A percentile compares a stretch with the other conserved stretches of the same genome.
Evolutionary conservation across 2,113 vertebrate species (phyloP).

Genomic region (Nyctibius bracteatus): DNA sequence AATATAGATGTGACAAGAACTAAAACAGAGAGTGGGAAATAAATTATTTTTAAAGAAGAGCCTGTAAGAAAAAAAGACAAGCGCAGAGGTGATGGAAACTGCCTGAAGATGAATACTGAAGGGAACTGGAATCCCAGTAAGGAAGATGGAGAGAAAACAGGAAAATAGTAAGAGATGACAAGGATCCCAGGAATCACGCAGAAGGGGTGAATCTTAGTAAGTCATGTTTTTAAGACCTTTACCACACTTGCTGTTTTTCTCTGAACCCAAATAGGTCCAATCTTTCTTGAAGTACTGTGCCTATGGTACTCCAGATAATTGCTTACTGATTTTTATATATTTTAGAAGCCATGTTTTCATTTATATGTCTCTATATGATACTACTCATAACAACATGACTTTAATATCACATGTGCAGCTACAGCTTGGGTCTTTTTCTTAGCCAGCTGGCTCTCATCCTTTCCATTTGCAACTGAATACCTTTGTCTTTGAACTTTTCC

Average conservation of each 20-base stretch:
- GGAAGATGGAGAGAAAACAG: background rate
- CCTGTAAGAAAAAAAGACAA: background rate
- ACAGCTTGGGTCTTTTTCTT: background rate
- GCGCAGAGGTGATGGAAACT: background rate
- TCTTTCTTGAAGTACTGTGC: background rate
- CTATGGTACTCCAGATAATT: background rate
- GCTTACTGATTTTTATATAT: background rate
- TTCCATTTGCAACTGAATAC: background rate
- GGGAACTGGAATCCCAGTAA: background rate
- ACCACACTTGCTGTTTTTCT: background rate
- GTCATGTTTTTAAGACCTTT: background rate
- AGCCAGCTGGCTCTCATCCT: background rate
- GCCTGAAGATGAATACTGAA: background rate
- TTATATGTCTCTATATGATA: background rate
- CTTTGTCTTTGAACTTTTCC: background rate
- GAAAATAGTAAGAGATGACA: background rate
- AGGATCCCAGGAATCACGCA: background rate
- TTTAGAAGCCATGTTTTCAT: background rate
- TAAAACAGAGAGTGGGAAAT: background rate
- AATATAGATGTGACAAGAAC: background rate
- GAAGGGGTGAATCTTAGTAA: background rate
- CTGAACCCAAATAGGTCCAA: background rate
- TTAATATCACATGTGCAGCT: background rate
- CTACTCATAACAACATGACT: background rate
- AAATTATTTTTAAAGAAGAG: background rate